Base-by-base conservation (phyloP, 1,140 invertebrate genomes). In the Matsumurasca onukii region DNA sequence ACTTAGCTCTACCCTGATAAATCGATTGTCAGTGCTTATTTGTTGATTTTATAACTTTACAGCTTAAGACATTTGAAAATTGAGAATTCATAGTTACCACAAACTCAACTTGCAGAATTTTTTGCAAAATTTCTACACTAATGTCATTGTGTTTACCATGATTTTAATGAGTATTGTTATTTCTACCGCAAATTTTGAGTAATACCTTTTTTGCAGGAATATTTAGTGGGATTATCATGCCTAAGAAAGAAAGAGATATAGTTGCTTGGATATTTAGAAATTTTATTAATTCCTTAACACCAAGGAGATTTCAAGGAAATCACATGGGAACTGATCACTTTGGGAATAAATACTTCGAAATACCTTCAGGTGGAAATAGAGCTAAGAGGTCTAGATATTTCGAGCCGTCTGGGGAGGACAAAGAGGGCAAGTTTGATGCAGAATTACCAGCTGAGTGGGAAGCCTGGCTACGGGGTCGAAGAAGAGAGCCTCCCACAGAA, bases 401-500 rank as follows among this genome's bases (percentile, higher is more conserved):
- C 80, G 84, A 84, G 67, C 89, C 91, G 0, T 75, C 79, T 0
- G 80, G 82, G 22, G n/a, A n/a, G n/a, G n/a, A n/a, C n/a, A 85
- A 86, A 48, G 80, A 85, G 0, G 81, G 81, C 64, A 75, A 76
- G 48, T 76, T 79, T 31, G 72, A 76, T 64, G 84, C 89, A 75
- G 89, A 91, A 73, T 76, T 91, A 51, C 90, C 91, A 3, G 84
- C 89, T 2, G 91, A 93, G 78, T 95, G 92, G 92, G 90, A 92
- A 78, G 80, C 91, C 15, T 94, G 92, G 92, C 78, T 95, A 25
- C 81, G 92, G 78, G 81, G 85, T 70, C 81, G 89, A 75, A 83
- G 91, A 71, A 77, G 77, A 1, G 79, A 87, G 15, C 87, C 90
- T 49, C 92, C 92, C 0, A 85, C 85, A 0, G 81, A 84, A 48